Conservation (phyloP, 2,888 invertebrate species). For the Lissonota sp. region DNA sequence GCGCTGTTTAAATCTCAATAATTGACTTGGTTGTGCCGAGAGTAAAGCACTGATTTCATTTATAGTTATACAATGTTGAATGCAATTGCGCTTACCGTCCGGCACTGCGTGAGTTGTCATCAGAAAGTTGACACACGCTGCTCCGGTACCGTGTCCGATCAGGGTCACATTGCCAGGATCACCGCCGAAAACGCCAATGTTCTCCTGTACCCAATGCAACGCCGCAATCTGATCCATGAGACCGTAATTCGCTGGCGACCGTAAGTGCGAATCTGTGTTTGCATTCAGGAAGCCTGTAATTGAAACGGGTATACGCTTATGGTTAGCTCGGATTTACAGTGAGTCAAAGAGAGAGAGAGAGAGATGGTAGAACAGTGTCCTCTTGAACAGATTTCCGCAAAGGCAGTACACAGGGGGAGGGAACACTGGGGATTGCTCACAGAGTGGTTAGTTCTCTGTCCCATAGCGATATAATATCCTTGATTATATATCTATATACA, state of each 20-base stretch:
- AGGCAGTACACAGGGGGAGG: not conserved
- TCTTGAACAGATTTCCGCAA: slow-evolving; percentile 3
- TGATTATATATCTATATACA: not conserved
- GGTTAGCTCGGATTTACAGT: slow-evolving; percentile 61
- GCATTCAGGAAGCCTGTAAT: slow-evolving; percentile 94
- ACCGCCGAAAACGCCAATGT: slow-evolving; percentile 97
- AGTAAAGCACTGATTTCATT: no score
- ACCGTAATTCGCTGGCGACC: slow-evolving; percentile 97
- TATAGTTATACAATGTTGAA: no score
- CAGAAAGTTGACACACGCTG: slow-evolving; percentile 97
- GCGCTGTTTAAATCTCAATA: no score
- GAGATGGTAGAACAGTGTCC: slow-evolving; percentile 1
- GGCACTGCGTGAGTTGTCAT: slow-evolving; percentile 97
- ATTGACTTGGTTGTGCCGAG: no score
- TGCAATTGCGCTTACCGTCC: slow-evolving; percentile 88
- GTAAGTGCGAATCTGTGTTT: slow-evolving; percentile 93
- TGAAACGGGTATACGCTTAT: slow-evolving; percentile 68
- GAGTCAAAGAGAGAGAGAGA: slow-evolving; percentile 11
- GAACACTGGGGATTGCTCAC: not conserved
- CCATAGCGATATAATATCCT: slow-evolving; percentile 12
- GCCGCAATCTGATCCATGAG: slow-evolving; percentile 98
- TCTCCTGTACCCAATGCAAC: slow-evolving; percentile 97
- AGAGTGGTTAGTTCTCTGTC: slow-evolving; percentile 15
- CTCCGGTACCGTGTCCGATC: slow-evolving; percentile 98
- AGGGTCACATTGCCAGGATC: slow-evolving; percentile 97